These are phyloP conservation scores for Pitangus sulphuratus DNA, from an alignment of 2,797 vertebrate species.

Conservation along the genomic window DNA sequence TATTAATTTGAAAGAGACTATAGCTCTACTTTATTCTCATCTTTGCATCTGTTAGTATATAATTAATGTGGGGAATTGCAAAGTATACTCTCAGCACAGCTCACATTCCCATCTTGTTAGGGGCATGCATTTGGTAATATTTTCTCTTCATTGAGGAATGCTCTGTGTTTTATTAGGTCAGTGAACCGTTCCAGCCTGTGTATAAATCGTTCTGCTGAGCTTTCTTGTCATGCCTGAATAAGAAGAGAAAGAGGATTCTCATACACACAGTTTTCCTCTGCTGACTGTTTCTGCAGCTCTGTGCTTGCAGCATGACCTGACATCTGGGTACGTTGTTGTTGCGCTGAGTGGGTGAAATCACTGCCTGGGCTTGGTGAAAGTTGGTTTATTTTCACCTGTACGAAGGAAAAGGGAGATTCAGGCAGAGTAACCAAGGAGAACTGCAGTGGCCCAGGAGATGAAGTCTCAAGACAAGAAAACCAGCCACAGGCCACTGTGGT, in stretches of 20 bases:
- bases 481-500: neutral
- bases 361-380: neutral
- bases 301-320: constrained; percentile 14
- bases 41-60: neutral
- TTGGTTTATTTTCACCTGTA: neutral
- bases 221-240: constrained; percentile 7
- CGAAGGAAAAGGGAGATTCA: neutral
- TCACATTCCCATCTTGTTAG: constrained; percentile 39
- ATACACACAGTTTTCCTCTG: neutral
- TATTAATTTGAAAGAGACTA: neutral
- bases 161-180: constrained; percentile 52
- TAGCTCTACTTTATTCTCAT: neutral
- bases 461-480: neutral
- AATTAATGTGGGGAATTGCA: constrained; percentile 46
- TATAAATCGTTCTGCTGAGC: constrained; percentile 33
- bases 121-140: neutral
- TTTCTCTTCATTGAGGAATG: constrained; percentile 48
- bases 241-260: constrained; percentile 10
- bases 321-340: neutral
- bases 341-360: neutral
- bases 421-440: neutral
- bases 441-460: neutral
- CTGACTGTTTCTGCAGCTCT: constrained; percentile 39
- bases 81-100: neutral
- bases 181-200: constrained; percentile 22